phyloP scores from a whole-genome alignment of 2,888 invertebrate species.

The Dimorphilus gyrociliatus region DNA sequence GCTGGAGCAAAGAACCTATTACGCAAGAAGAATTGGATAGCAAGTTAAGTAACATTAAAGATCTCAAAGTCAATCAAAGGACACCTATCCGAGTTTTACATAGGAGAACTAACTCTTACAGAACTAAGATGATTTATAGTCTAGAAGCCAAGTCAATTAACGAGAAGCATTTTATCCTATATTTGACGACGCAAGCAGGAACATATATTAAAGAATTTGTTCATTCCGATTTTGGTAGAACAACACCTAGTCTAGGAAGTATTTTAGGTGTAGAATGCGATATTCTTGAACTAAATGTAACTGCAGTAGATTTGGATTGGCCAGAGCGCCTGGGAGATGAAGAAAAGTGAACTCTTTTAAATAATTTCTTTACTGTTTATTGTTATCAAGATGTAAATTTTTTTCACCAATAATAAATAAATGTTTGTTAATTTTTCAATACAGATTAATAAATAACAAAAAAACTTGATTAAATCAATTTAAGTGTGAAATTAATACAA shows the following conservation, averaged over 20 bases:
- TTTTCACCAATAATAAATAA: no score
- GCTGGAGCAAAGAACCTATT: constrained; percentile 29
- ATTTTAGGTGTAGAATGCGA: constrained; percentile 55
- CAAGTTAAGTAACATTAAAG: constrained; percentile 22
- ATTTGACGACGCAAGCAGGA: constrained; percentile 67
- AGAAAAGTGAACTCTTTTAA: no score
- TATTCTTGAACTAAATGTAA: constrained; percentile 85
- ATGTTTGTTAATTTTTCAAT: no score
- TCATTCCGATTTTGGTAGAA: constrained; percentile 84
- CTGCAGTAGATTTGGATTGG: no score
- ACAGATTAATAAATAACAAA: no score
- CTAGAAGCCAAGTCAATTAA: constrained; percentile 45
- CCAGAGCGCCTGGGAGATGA: no score
- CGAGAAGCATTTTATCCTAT: constrained; percentile 45
- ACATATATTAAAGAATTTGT: constrained; percentile 91
- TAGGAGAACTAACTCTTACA: constrained; percentile 47
- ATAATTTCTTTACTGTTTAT: no score
- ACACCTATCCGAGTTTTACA: constrained; percentile 83
- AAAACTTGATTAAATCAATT: no score
- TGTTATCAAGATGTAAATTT: no score
- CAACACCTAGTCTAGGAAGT: constrained; percentile 55
- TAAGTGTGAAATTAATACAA: no score
- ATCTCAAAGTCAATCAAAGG: constrained; percentile 54
- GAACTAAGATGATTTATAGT: constrained; percentile 49
- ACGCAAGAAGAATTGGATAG: constrained; percentile 24